A percentile compares a stretch with the other conserved stretches of the same genome.
Evolutionary conservation across 2,888 invertebrate genomes (phyloP).

Genomic region (Tinea trinotella): DNA sequence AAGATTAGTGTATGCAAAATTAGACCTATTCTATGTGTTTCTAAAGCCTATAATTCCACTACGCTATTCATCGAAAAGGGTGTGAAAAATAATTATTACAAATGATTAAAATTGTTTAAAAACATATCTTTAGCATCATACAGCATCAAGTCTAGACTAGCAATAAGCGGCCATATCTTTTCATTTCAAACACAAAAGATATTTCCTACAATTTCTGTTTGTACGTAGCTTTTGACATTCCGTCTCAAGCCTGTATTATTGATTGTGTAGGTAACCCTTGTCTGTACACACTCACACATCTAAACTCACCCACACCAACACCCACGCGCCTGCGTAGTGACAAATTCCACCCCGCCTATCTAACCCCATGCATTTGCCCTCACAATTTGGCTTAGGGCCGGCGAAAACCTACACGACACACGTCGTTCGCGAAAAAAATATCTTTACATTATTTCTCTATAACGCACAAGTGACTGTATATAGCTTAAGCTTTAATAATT

Average conservation of each 20-base stretch:
- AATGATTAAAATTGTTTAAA: neutral
- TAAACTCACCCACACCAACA: constrained; percentile 7
- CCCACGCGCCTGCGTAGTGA: constrained; percentile 55
- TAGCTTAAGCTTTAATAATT: constrained; percentile 43
- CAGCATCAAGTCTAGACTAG: neutral
- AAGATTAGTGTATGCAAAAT: no score
- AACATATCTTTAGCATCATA: neutral
- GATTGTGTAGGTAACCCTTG: constrained; percentile 51
- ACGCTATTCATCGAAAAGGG: no score
- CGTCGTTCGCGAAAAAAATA: constrained; percentile 27
- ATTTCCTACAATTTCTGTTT: constrained; percentile 29
- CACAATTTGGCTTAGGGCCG: constrained; percentile 36
- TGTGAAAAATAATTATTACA: neutral
- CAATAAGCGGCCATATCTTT: neutral
- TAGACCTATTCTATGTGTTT: no score
- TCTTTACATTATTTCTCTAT: constrained; percentile 29
- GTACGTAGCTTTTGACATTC: constrained; percentile 60
- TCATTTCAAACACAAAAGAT: neutral
- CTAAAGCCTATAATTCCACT: no score
- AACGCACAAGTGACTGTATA: constrained; percentile 19
- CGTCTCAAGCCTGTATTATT: constrained; percentile 60
- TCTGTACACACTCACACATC: constrained; percentile 28
- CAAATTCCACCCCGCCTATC: constrained; percentile 49
- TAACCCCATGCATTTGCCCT: constrained; percentile 4
- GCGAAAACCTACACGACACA: constrained; percentile 45